Percentiles rank a stretch among this genome's conserved stretches.
Conservation (phyloP, 1,140 invertebrate genomes). For the Oryzaephilus surinamensis region DNA sequence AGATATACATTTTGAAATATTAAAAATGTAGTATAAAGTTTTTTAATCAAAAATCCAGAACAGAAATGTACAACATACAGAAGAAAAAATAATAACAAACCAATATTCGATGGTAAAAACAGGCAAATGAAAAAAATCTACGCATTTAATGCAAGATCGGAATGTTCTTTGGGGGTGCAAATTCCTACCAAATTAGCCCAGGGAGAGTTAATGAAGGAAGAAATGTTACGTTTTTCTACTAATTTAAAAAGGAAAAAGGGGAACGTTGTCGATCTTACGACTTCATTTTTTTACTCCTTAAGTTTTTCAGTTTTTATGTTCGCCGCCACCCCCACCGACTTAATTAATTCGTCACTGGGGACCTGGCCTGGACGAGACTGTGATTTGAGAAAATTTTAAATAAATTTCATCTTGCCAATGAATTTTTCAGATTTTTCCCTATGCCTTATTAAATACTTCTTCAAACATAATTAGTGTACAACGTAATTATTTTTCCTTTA, state of each 20-base stretch:
- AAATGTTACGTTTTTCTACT: conserved; percentile 34
- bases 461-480: no score
- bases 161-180: conserved; percentile 33
- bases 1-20: no score
- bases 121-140: conserved; percentile 22
- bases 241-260: conserved; percentile 29
- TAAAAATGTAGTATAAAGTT: no score
- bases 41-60: no score
- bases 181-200: conserved; percentile 34
- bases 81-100: no score
- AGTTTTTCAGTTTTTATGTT: conserved; percentile 24
- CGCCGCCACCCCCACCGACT: no score
- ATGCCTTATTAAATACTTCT: conserved; percentile 22
- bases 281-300: conserved; percentile 29
- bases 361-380: no score
- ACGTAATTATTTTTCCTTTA: no score
- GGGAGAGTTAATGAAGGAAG: conserved; percentile 33
- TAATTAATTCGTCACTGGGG: conserved; percentile 33
- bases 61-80: no score
- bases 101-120: no score
- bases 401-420: conserved; percentile 27
- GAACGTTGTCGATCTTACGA: conserved; percentile 19
- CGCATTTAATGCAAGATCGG: conserved; percentile 29
- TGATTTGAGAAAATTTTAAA: conserved; percentile 31
- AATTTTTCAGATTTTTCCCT: conserved; percentile 28